Evolutionary conservation across 2,888 invertebrate species (phyloP).

Genomic region (Crossocerus cetratus): DNA sequence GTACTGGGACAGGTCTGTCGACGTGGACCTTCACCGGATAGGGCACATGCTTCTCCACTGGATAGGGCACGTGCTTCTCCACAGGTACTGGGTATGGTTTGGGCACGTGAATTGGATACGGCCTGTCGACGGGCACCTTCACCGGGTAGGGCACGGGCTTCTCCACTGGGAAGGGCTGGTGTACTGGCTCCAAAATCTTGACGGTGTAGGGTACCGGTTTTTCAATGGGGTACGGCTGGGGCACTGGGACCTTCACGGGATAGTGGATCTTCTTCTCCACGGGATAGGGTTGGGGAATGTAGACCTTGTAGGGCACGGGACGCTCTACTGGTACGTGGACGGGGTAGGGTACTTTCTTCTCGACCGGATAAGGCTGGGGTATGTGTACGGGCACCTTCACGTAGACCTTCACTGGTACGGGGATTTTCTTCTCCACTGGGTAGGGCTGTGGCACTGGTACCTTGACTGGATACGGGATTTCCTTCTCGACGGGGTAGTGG

Average conservation of each 20-base stretch:
- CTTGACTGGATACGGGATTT: slow-evolving; percentile 80
- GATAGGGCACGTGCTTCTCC: slow-evolving; percentile 77
- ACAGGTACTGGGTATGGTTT: slow-evolving; percentile 85
- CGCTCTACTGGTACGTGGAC: slow-evolving; percentile 74
- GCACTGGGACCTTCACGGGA: slow-evolving; percentile 71
- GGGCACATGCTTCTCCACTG: slow-evolving; percentile 79
- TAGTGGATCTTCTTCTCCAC: slow-evolving; percentile 73
- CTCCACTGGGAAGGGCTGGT: slow-evolving; percentile 87
- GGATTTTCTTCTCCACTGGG: slow-evolving; percentile 78
- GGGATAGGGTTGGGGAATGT: slow-evolving; percentile 75
- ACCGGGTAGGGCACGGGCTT: slow-evolving; percentile 86
- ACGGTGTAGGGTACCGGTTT: slow-evolving; percentile 84
- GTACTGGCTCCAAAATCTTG: slow-evolving; percentile 85
- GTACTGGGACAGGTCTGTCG: slow-evolving; percentile 84
- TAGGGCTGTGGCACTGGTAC: slow-evolving; percentile 80
- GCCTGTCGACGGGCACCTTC: slow-evolving; percentile 84
- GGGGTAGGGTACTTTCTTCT: slow-evolving; percentile 75
- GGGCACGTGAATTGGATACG: slow-evolving; percentile 81
- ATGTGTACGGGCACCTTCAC: slow-evolving; percentile 78
- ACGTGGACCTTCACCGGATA: slow-evolving; percentile 73
- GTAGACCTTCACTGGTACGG: slow-evolving; percentile 73
- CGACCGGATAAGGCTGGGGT: slow-evolving; percentile 75
- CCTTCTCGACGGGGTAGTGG: slow-evolving; percentile 83
- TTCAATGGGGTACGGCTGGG: slow-evolving; percentile 77
- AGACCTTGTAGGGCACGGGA: slow-evolving; percentile 75